Base-by-base conservation (phyloP, 2,797 vertebrate species). In the Ficedula albicollis region DNA sequence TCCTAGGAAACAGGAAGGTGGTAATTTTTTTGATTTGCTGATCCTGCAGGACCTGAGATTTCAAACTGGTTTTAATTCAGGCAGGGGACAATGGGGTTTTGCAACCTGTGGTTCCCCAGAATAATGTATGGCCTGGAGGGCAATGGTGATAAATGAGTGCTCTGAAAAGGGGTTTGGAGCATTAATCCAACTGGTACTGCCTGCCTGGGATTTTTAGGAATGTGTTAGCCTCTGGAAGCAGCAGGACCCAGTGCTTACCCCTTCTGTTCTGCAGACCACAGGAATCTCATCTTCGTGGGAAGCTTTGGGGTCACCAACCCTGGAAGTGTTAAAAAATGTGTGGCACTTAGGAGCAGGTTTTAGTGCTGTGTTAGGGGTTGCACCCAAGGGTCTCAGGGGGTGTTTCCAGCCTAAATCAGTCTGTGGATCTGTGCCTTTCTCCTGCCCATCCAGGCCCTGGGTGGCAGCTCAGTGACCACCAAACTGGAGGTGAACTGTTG, bases 331-430 rank as follows among this genome's bases (percentile, higher is more conserved):
- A 7, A 8, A 39, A 67, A 21, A 3, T 1, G 1, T 5, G 46
- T 55, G 41, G 15, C 36, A 15, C 70, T 27, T 29, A 9, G 48
- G 55, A 13, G 2, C 4, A 1, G 0, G 3, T 39, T 34, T 30
- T 6, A 39, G 9, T 15, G 68, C n/a, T 34, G 60, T n/a, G 25
- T 15, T 7, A 7, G 69, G 39, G 29, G 6, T 1, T 66, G 44
- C 6, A 41, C 15, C 39, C 38, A 5, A 12, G 11, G 29, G 2
- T 39, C 46, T 29, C 26, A 7, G 34, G 48, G 46, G 29, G 48
- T 34, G 41, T 59, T 59, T 39, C 38, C 80, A 54, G 0, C 34
- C 39, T 10, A 0, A 18, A 6, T 39, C 19, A 2, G 4, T 19
- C 18, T 36, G 4, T 20, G 46, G n/a, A 6, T 29, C 27, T 39